Evolutionary conservation across 2,888 invertebrate species (phyloP), one percentile per base, ranked within the genome.

Genomic region (Phasia obesa): DNA sequence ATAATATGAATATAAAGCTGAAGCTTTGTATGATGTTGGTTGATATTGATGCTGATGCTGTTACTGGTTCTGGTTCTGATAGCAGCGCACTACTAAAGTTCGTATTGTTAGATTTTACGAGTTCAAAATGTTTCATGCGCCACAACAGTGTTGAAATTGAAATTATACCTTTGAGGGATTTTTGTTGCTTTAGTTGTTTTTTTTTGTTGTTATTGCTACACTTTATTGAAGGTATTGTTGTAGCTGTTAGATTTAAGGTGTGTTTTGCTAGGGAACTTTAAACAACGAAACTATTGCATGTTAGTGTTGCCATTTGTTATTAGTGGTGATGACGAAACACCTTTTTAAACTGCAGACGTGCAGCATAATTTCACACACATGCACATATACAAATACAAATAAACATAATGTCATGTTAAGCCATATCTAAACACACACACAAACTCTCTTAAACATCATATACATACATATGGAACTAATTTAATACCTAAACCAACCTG

Each of bases 91-190:
- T 27, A 27, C 6, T 27, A 27, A 27, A 27, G 47, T 25, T 53
- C 70, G 57, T 47, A 60, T 69, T 65, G 71, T 49, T 49, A 55
- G 70, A 57, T 59, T 75, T 69, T 60, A 51, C 65, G 25, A 44
- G 31, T 60, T 60, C 31, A 55, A 49, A 65, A 60, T 73, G 67
- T 69, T 65, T 44, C 49, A 57, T 77, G 69, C 57, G 69, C 57
- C 42, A 57, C 59, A 87, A 57, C 59, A 87, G 87, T 87, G 88
- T 87, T 88, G 88, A 89, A 88, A 88, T 88, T 89, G 88, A 88
- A 88, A 88, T 88, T 88, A 88, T 88, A 87, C 89, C 88, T 85
- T 86, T 23, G 86, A 86, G 85, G 86, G n/a, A 19, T 60, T 31
- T 19, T 70, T 42, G 47, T 15, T 35, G 35, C 11, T 35, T 5